Evolutionary conservation across 2,888 invertebrate species (phyloP).

Genomic region (Melanargia galathea): DNA sequence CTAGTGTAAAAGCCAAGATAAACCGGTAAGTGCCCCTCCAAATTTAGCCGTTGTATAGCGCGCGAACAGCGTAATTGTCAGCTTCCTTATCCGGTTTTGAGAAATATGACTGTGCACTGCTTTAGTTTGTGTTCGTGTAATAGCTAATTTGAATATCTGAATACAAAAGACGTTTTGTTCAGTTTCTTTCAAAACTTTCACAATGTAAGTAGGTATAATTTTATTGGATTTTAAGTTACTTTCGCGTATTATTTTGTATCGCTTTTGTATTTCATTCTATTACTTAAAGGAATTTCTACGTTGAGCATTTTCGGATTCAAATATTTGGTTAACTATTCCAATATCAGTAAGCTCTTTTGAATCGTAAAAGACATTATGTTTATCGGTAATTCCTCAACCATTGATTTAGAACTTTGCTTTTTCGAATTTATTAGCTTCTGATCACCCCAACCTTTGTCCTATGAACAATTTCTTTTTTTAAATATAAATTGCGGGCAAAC

Average conservation of each 20-base stretch:
- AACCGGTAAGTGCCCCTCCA: constrained; percentile 33
- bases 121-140: constrained; percentile 20
- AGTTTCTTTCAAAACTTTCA: constrained; percentile 15
- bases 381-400: too few relatives aligned
- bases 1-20: constrained; percentile 28
- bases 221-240: not conserved
- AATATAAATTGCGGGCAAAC: too few relatives aligned
- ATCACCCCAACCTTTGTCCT: too few relatives aligned
- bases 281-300: too few relatives aligned
- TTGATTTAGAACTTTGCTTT: too few relatives aligned
- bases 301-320: too few relatives aligned
- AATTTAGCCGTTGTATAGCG: constrained; percentile 35
- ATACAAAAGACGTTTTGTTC: constrained; percentile 9
- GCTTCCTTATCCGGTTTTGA: constrained; percentile 30
- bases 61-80: constrained; percentile 27
- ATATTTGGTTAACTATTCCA: too few relatives aligned
- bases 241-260: not conserved
- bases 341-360: too few relatives aligned
- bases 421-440: too few relatives aligned
- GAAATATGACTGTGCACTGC: constrained; percentile 28
- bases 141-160: constrained; percentile 16
- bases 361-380: too few relatives aligned
- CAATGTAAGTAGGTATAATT: constrained; percentile 1
- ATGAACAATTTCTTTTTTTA: too few relatives aligned
- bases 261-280: not conserved